These are phyloP conservation scores for Notocelia uddmanniana DNA, from an alignment of 2,888 invertebrate species.

Conservation along the genomic window DNA sequence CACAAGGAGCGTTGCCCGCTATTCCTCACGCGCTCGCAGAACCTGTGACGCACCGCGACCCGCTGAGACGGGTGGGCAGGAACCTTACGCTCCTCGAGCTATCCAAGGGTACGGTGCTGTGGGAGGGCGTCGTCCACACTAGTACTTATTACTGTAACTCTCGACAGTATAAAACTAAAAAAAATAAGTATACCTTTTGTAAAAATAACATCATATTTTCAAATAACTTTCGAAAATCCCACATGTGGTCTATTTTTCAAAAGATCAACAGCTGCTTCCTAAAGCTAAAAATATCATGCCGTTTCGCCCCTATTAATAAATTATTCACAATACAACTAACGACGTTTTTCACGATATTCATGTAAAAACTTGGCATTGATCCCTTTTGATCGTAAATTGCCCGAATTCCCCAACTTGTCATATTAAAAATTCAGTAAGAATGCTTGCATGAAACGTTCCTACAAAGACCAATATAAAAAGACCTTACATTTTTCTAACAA, in stretches of 20 bases:
- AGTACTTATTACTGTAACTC: too few species aligned
- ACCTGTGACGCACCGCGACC: too few species aligned
- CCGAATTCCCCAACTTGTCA: slow-evolving; percentile 66
- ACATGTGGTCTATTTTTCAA: background rate
- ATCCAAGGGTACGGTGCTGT: too few species aligned
- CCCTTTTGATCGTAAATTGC: slow-evolving; percentile 60
- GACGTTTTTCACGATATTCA: slow-evolving; percentile 4
- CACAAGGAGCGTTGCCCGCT: too few species aligned
- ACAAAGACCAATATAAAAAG: slow-evolving; percentile 53
- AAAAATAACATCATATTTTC: too few species aligned
- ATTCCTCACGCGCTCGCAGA: too few species aligned
- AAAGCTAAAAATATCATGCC: background rate
- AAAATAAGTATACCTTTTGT: too few species aligned
- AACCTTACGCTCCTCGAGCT: too few species aligned
- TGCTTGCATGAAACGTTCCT: slow-evolving; percentile 17
- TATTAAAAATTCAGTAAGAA: slow-evolving; percentile 68
- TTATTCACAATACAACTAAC: slow-evolving; percentile 3
- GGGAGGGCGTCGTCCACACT: too few species aligned
- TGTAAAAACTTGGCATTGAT: slow-evolving; percentile 33
- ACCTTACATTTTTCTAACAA: slow-evolving; percentile 42
- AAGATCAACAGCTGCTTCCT: background rate
- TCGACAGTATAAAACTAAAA: too few species aligned
- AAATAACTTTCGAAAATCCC: too few species aligned
- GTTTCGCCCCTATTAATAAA: background rate
- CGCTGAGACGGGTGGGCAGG: too few species aligned